These are phyloP conservation scores for Gobio occitaniae DNA, from an alignment of 2,797 vertebrate species.

Conservation along the genomic window DNA sequence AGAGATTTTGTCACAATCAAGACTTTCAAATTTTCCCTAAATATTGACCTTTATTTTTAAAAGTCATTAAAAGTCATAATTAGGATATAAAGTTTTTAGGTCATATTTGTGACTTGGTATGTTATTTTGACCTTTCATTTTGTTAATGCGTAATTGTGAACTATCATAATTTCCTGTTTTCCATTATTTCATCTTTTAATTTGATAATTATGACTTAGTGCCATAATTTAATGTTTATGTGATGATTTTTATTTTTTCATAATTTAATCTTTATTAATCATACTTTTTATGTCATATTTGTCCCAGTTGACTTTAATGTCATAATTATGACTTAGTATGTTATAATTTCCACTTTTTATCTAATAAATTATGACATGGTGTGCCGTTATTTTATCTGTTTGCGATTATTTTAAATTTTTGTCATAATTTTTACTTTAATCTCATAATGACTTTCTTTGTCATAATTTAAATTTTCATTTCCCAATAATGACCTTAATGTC, in stretches of 20 bases:
- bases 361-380: too few relatives aligned
- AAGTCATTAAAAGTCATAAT: neutral
- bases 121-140: neutral
- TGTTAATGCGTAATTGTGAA: neutral
- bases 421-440: neutral
- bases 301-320: too few relatives aligned
- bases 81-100: neutral
- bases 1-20: neutral
- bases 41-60: neutral
- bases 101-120: neutral
- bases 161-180: neutral
- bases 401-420: neutral
- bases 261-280: neutral
- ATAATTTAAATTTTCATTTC: neutral
- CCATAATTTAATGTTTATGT: neutral
- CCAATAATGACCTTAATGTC: neutral
- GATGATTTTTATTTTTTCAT: too few relatives aligned
- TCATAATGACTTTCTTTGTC: neutral
- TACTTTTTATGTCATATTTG: too few relatives aligned
- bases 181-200: neutral
- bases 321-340: too few relatives aligned
- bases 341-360: too few relatives aligned
- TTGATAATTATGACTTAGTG: neutral
- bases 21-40: neutral
- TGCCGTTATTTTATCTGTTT: too few relatives aligned